These are phyloP conservation scores for Drepanosiphum platanoidis DNA, from an alignment of 2,888 invertebrate genomes.

Conservation along the genomic window DNA sequence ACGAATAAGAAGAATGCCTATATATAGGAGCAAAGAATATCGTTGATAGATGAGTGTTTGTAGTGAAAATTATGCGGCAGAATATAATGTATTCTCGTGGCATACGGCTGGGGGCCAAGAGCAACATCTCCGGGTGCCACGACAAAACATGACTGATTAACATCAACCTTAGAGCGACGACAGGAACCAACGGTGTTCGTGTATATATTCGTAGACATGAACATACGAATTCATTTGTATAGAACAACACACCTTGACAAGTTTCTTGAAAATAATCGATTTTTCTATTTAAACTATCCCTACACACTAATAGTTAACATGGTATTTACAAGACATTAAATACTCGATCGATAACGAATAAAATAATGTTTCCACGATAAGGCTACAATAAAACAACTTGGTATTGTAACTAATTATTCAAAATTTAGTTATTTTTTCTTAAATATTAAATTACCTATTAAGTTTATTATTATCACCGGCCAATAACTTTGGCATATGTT, in stretches of 20 bases:
- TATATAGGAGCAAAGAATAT: not conserved
- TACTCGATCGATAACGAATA: too few species aligned
- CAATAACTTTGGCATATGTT: too few species aligned
- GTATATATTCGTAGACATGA: constrained; percentile 3
- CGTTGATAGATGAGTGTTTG: constrained; percentile 51
- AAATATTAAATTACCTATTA: too few species aligned
- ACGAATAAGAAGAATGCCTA: not conserved
- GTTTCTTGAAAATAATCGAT: constrained; percentile 25
- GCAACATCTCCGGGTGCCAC: constrained; percentile 34
- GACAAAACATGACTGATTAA: constrained; percentile 60
- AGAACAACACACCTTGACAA: not conserved
- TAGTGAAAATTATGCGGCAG: constrained; percentile 41
- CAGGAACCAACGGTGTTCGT: constrained; percentile 1
- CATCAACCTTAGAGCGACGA: constrained; percentile 20
- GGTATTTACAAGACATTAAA: too few species aligned
- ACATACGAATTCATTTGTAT: constrained; percentile 7
- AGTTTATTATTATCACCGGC: too few species aligned
- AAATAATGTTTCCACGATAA: too few species aligned
- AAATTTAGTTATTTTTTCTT: too few species aligned
- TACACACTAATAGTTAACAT: too few species aligned
- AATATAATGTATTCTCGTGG: constrained; percentile 46
- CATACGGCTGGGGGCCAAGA: constrained; percentile 37
- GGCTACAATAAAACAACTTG: too few species aligned
- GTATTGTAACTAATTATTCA: too few species aligned
- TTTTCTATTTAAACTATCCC: constrained; percentile 5